Conservation (phyloP, 1,140 invertebrate genomes). For the Cherax destructor region DNA sequence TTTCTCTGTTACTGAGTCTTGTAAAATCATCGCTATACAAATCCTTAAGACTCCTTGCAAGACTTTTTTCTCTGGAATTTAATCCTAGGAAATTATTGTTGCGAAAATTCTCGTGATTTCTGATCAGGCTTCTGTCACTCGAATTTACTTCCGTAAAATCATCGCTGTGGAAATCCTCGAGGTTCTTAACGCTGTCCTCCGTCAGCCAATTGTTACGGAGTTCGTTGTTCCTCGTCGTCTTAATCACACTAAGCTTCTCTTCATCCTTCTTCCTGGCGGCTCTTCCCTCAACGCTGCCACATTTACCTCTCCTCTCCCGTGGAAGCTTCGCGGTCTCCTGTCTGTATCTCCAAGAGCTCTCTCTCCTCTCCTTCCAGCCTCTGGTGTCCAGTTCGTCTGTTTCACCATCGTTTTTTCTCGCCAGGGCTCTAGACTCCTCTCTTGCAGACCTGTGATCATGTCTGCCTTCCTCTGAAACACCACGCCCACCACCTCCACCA, state of each 20-base stretch:
- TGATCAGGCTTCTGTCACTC: not conserved
- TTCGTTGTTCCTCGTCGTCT: not conserved
- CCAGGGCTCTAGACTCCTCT: not conserved
- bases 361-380: not conserved
- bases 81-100: not conserved
- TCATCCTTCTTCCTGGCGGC: conserved; percentile 7
- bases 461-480: not conserved
- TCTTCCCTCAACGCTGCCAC: conserved; percentile 1
- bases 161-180: conserved; percentile 54
- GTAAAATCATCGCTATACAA: not conserved
- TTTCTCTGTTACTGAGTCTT: too few relatives aligned
- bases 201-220: conserved; percentile 41
- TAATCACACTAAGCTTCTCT: not conserved
- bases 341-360: not conserved
- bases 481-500: not conserved
- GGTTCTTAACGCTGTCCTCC: conserved; percentile 21
- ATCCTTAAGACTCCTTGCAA: not conserved
- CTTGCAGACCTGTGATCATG: not conserved
- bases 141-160: conserved; percentile 21
- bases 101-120: not conserved
- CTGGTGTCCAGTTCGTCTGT: not conserved
- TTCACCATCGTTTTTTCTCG: not conserved
- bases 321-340: not conserved
- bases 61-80: not conserved
- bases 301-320: not conserved